Conservation (phyloP, 2,888 invertebrate genomes). For the Pyrrhia umbra region DNA sequence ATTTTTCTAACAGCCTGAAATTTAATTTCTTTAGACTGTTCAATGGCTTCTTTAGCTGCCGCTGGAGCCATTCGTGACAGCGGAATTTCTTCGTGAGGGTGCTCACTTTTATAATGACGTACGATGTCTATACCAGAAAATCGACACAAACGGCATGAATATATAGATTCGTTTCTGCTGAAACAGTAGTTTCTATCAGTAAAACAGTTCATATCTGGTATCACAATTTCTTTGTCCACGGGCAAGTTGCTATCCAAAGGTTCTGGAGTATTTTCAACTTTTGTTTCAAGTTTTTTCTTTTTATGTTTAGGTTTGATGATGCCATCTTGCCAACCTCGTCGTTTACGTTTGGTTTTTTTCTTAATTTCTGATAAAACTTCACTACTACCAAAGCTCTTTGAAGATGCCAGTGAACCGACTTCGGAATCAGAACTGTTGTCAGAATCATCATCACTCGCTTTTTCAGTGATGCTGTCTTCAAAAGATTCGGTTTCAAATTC, state of each 20-base stretch:
- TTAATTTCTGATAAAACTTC: conserved; percentile 75
- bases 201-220: conserved; percentile 76
- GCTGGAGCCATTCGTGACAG: conserved; percentile 90
- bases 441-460: conserved; percentile 67
- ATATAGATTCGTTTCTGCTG: conserved; percentile 74
- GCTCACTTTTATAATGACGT: conserved; percentile 91
- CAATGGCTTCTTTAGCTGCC: conserved; percentile 89
- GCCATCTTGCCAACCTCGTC: conserved; percentile 80
- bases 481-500: conserved; percentile 81
- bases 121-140: conserved; percentile 91
- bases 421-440: conserved; percentile 76
- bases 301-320: conserved; percentile 80
- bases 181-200: conserved; percentile 86
- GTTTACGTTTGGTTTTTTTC: conserved; percentile 79
- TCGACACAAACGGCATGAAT: conserved; percentile 91
- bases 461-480: conserved; percentile 69
- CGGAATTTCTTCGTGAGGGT: conserved; percentile 92
- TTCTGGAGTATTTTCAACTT: conserved; percentile 12
- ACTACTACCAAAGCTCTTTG: conserved; percentile 74
- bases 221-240: conserved; percentile 23
- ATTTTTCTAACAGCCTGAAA: conserved; percentile 78
- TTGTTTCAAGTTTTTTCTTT: conserved; percentile 74
- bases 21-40: conserved; percentile 86
- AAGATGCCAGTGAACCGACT: conserved; percentile 76
- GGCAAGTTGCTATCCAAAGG: neutral